These are phyloP conservation scores for Ammospiza nelsoni DNA, from an alignment of 2,113 vertebrate genomes.

Conservation along the genomic window DNA sequence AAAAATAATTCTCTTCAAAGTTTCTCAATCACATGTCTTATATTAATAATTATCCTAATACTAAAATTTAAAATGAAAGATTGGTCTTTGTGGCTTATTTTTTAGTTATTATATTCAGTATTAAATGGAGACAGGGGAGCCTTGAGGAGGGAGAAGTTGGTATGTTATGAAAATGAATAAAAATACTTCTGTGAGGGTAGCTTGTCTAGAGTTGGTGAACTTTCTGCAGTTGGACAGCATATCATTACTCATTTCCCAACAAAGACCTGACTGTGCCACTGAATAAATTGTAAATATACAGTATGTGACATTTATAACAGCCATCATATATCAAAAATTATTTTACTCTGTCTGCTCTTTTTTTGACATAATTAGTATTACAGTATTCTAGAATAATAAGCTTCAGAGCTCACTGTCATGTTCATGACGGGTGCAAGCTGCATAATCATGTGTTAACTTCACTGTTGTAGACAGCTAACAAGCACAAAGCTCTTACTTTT, in stretches of 20 bases:
- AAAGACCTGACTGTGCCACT: constrained; percentile 12
- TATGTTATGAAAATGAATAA: not conserved
- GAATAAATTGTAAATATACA: constrained; percentile 56
- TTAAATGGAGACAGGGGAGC: not conserved
- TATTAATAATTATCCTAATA: not conserved
- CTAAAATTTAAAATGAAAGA: not conserved
- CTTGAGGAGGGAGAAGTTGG: not conserved
- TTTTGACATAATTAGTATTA: constrained; percentile 74
- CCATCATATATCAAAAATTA: constrained; percentile 62
- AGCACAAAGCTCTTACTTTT: constrained; percentile 65
- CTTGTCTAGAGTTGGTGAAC: constrained; percentile 22
- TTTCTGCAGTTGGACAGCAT: constrained; percentile 35
- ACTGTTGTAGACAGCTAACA: constrained; percentile 73
- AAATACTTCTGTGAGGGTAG: constrained; percentile 21
- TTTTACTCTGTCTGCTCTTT: constrained; percentile 70
- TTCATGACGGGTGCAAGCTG: constrained; percentile 69
- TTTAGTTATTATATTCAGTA: not conserved
- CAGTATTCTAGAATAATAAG: constrained; percentile 71
- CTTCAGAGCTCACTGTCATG: constrained; percentile 67
- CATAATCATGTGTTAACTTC: constrained; percentile 74
- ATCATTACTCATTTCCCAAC: constrained; percentile 51
- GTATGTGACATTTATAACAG: constrained; percentile 64
- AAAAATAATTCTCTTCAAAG: constrained; percentile 6
- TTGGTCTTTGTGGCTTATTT: not conserved
- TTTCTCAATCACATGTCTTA: not conserved